Evolutionary conservation across 2,888 invertebrate species (phyloP).

Genomic region (Drosophila putrida): DNA sequence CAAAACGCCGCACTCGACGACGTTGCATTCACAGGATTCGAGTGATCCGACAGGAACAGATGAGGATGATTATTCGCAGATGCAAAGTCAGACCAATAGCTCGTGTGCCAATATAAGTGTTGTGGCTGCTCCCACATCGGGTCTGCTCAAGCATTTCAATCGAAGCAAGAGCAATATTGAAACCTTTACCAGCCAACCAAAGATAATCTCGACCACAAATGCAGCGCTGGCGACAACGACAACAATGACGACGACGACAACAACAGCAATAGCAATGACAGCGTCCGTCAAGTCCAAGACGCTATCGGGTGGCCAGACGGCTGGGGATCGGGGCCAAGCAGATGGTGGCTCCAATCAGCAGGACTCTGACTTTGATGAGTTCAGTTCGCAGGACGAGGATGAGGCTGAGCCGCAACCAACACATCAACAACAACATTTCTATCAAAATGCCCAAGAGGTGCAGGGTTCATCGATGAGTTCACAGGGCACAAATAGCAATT

Average conservation of each 20-base stretch:
- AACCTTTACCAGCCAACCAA: slow-evolving; percentile 80
- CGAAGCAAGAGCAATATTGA: slow-evolving; percentile 85
- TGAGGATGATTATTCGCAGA: slow-evolving; percentile 56
- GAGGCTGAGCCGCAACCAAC: slow-evolving; percentile 78
- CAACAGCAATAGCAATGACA: slow-evolving; percentile 10
- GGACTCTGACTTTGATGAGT: slow-evolving; percentile 94
- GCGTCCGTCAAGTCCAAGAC: slow-evolving; percentile 39
- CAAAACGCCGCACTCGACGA: slow-evolving; percentile 59
- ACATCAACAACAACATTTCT: slow-evolving; percentile 54
- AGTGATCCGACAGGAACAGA: slow-evolving; percentile 42
- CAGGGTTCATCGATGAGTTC: slow-evolving; percentile 46
- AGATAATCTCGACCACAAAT: slow-evolving; percentile 77
- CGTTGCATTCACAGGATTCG: slow-evolving; percentile 42
- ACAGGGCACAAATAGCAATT: slow-evolving; percentile 37
- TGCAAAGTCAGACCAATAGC: slow-evolving; percentile 67
- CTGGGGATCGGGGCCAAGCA: slow-evolving; percentile 84
- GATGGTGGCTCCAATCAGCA: slow-evolving; percentile 95
- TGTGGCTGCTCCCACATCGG: slow-evolving; percentile 33
- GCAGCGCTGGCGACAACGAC: slow-evolving; percentile 39
- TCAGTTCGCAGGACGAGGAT: slow-evolving; percentile 91
- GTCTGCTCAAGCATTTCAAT: slow-evolving; percentile 75
- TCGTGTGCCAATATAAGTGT: slow-evolving; percentile 82
- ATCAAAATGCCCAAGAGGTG: slow-evolving; percentile 73
- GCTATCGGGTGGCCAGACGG: slow-evolving; percentile 46
- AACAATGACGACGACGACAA: slow-evolving; percentile 1